These are phyloP conservation scores for Patella caerulea DNA, from an alignment of 2,888 invertebrate species.

Conservation along the genomic window DNA sequence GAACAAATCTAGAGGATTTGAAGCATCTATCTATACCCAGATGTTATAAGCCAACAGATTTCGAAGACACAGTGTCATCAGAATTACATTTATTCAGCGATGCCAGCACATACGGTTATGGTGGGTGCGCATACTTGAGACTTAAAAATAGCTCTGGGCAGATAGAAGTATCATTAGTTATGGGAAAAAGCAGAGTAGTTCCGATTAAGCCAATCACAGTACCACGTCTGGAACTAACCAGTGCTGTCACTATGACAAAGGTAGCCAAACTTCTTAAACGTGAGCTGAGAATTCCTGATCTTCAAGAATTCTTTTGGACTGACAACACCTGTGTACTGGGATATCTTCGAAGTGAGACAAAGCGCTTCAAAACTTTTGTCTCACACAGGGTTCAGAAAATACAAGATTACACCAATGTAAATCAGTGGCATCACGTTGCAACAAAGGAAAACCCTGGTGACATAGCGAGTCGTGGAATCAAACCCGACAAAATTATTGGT, in stretches of 20 bases:
- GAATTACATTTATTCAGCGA: neutral
- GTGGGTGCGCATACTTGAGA: neutral
- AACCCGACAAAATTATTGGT: too few species aligned
- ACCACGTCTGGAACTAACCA: constrained; percentile 6
- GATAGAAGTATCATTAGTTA: neutral
- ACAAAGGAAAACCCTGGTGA: neutral
- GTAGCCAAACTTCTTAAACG: neutral
- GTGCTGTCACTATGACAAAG: neutral
- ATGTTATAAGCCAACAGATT: constrained; percentile 10
- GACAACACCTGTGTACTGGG: neutral
- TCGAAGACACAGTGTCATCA: neutral
- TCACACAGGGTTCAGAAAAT: neutral
- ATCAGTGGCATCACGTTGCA: neutral
- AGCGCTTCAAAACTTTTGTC: constrained; percentile 12
- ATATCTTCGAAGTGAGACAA: constrained; percentile 2
- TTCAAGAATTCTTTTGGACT: neutral
- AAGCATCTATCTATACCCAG: constrained; percentile 1
- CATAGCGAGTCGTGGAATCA: neutral
- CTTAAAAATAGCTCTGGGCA: neutral
- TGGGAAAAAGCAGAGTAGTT: constrained; percentile 8
- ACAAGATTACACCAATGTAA: neutral
- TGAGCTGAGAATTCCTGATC: neutral
- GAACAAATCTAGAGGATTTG: neutral
- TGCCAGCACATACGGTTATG: neutral
- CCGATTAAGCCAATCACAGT: neutral